These are phyloP conservation scores for Pseudomyrmex cubaensis DNA, from an alignment of 1,140 invertebrate species.

Conservation along the genomic window DNA sequence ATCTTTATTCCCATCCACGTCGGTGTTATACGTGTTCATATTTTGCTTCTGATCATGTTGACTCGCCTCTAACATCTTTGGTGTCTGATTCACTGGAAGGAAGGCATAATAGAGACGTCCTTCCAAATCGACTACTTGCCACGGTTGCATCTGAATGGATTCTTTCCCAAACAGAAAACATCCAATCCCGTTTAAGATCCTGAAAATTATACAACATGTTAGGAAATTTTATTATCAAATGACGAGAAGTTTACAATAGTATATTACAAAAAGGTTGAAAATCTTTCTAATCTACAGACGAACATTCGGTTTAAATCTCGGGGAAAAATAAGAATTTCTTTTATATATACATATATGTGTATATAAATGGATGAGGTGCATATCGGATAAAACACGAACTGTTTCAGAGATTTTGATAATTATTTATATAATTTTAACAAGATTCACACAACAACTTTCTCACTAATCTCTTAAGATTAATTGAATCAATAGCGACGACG, in stretches of 20 bases:
- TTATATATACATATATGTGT: not conserved
- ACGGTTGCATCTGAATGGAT: constrained; percentile 77
- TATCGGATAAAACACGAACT: constrained; percentile 14
- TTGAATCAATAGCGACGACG: not conserved
- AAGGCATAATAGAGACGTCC: constrained; percentile 79
- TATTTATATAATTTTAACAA: constrained; percentile 37
- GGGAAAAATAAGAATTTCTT: not conserved
- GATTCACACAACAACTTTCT: constrained; percentile 8
- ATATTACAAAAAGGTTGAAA: no score
- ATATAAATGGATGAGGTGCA: constrained; percentile 19
- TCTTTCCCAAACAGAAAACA: constrained; percentile 77
- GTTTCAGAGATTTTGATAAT: constrained; percentile 13
- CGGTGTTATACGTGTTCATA: not conserved
- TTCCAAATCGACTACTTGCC: constrained; percentile 79
- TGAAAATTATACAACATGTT: constrained; percentile 70
- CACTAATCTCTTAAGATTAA: not conserved
- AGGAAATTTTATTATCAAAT: constrained; percentile 37
- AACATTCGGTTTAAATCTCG: no score
- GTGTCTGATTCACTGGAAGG: constrained; percentile 65
- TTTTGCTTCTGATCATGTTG: constrained; percentile 2
- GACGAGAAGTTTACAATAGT: no score
- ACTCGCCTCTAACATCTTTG: constrained; percentile 8
- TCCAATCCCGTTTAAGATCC: constrained; percentile 70
- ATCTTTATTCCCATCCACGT: constrained; percentile 26
- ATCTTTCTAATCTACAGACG: no score